phyloP scores from a whole-genome alignment of 1,140 invertebrate genomes.

The Mylabris phalerata region DNA sequence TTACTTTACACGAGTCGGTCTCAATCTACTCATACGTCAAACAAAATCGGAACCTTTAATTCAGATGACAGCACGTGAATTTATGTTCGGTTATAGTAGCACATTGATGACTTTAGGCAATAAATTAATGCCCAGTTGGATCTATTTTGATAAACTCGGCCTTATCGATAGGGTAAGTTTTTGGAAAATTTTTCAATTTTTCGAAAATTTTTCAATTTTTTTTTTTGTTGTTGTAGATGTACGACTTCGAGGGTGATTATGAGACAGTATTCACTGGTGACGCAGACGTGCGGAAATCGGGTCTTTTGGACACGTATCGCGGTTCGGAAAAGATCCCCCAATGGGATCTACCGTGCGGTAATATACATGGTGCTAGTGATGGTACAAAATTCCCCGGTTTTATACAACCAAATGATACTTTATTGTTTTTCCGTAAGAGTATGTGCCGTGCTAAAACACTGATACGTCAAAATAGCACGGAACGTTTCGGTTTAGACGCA shows the following conservation, averaged over 20 bases:
- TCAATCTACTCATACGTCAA: slow-evolving; percentile 61
- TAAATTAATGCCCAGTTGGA: slow-evolving; percentile 69
- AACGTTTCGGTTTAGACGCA: slow-evolving; percentile 50
- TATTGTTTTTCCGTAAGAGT: slow-evolving; percentile 75
- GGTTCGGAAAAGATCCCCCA: slow-evolving; percentile 63
- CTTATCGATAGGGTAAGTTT: slow-evolving; percentile 70
- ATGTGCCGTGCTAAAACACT: slow-evolving; percentile 67
- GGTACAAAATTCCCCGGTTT: slow-evolving; percentile 75
- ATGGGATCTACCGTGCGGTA: slow-evolving; percentile 70
- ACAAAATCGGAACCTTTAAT: slow-evolving; percentile 61
- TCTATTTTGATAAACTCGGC: slow-evolving; percentile 72
- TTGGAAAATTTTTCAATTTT: not conserved
- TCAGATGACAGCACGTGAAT: slow-evolving; percentile 70
- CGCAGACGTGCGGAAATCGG: slow-evolving; percentile 51
- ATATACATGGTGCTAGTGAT: slow-evolving; percentile 72
- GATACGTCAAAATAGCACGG: slow-evolving; percentile 52
- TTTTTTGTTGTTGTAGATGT: slow-evolving; percentile 59
- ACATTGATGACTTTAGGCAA: slow-evolving; percentile 68
- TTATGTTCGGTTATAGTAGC: slow-evolving; percentile 76
- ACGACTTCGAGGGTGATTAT: slow-evolving; percentile 72
- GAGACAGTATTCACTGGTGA: slow-evolving; percentile 74
- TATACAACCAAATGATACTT: slow-evolving; percentile 57
- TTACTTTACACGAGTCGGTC: slow-evolving; percentile 54
- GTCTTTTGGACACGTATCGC: slow-evolving; percentile 70
- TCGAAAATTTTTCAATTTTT: not conserved